phyloP scores from a whole-genome alignment of 2,113 vertebrate species.

The Heliornis fulica region DNA sequence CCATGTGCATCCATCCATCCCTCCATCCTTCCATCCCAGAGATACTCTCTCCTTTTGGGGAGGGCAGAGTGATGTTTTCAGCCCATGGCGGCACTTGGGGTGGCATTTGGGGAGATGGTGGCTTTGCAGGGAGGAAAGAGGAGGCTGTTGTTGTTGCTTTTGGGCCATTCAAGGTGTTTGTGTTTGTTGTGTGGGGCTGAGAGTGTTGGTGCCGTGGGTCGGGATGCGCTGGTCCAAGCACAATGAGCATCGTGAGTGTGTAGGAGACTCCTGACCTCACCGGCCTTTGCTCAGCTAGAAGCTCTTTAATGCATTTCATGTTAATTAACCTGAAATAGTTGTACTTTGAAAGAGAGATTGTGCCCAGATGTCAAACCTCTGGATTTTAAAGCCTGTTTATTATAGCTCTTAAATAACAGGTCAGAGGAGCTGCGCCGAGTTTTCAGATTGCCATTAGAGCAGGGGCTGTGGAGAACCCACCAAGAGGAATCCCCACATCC shows the following conservation, averaged over 20 bases:
- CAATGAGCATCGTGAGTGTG: not conserved
- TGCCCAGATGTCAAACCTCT: not conserved
- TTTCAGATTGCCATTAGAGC: not conserved
- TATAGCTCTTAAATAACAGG: not conserved
- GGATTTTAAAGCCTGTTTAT: not conserved
- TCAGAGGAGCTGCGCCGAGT: not conserved
- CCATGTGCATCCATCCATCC: too few species aligned
- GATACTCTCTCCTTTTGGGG: not conserved
- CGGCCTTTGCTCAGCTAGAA: not conserved
- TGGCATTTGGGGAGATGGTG: rapidly evolving
- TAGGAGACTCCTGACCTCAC: not conserved
- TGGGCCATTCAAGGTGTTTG: not conserved
- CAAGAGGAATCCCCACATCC: not conserved
- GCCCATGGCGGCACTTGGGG: not conserved
- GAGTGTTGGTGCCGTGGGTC: rapidly evolving
- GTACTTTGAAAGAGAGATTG: not conserved
- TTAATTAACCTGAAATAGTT: not conserved
- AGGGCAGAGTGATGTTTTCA: not conserved
- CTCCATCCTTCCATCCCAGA: too few species aligned
- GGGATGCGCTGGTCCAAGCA: not conserved
- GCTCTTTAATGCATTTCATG: not conserved
- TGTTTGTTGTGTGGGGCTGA: not conserved
- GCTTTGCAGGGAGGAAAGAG: not conserved
- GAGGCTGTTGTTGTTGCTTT: not conserved
- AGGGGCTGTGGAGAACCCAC: not conserved